Base-by-base conservation (phyloP, 1,140 invertebrate species). In the Leptestheria dahalacensis region DNA sequence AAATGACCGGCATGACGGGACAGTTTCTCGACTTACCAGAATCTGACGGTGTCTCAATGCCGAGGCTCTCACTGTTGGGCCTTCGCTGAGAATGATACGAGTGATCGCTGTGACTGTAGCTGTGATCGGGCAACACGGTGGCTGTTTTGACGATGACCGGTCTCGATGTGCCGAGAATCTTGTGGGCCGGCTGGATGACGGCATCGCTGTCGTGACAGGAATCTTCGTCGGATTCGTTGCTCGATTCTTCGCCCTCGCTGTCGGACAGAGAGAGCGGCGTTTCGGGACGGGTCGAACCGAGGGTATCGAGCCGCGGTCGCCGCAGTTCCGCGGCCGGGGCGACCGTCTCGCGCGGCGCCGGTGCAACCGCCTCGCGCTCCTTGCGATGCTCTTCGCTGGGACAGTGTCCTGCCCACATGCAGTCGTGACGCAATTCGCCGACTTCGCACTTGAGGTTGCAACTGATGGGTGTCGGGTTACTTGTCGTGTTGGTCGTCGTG, bases 11-110 rank as follows among this genome's bases (percentile, higher is more conserved):
- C 28, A n/a, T 20, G 12, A 15, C 21, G 4, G 41, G 41, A 20
- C 25, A 57, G 47, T 28, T 21, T 23, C 1, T 2, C 67, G 82
- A n/a, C 82, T 83, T 72, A 85, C 88, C 86, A 57, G 87, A 88
- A 77, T 90, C 87, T 2, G 86, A 89, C 49, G 87, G 86, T 61
- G 86, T 89, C 65, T 86, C 83, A 2, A 86, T 79, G 48, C 83
- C 83, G 46, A 84, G 75, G 64, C 77, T 76, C 62, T 81, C 79
- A 48, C 79, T 66, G 53, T 62, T 73, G 63, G 64, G 73, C 66
- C 72, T 74, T 64, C 77, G 79, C 50, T 74, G 75, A 23, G 78
- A 70, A 74, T 85, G 71, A 69, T 86, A 87, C 60, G 83, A 82
- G 66, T 86, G 85, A 69, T 86, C 84, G 49, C 69, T 77, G 55